Base-by-base conservation (phyloP, 2,797 vertebrate genomes). In the Gorsachius magnificus region DNA sequence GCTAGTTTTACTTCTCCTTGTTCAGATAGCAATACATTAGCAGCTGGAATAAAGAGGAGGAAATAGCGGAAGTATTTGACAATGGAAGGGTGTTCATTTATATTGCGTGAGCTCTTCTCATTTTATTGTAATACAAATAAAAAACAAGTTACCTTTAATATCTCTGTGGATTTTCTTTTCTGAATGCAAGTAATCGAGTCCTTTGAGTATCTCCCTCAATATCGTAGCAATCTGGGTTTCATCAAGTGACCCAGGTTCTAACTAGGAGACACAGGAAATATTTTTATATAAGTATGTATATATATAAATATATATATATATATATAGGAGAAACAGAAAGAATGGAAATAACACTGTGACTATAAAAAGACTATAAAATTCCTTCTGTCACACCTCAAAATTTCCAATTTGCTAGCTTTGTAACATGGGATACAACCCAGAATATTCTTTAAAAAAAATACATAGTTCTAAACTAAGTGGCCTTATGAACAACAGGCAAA, bases 91-190 rank as follows among this genome's bases (percentile, higher is more conserved):
- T 41, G 3, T n/a, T 45, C 29, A 16, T n/a, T 57, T 38, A 69
- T 16, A 35, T 13, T 69, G 14, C 17, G 38, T 22, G 28, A 92
- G 29, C 14, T 66, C 16, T 79, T 46, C 4, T 74, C 41, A 38
- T n/a, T 33, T 10, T 57, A 31, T 70, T 82, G 72, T 8, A 77
- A 56, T n/a, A 36, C 19, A 71, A 81, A 66, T 19, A 10, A 29
- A 50, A 72, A 45, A 11, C 28, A 26, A 57, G 12, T 97, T 97
- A 99, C 99, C 99, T 99, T 99, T 99, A 97, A 99, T 99, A 97
- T 99, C 99, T 98, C 99, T 97, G 96, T 99, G 99, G 97, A 99
- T 99, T 98, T 99, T 99, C 98, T 99, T 99, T 97, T 99, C 99
- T 6, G 99, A 99, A 98, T 99, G 99, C 80, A 99, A 98, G 95